phyloP scores from a whole-genome alignment of 2,888 invertebrate genomes.

The Gastracanthus pulcherrimus region DNA sequence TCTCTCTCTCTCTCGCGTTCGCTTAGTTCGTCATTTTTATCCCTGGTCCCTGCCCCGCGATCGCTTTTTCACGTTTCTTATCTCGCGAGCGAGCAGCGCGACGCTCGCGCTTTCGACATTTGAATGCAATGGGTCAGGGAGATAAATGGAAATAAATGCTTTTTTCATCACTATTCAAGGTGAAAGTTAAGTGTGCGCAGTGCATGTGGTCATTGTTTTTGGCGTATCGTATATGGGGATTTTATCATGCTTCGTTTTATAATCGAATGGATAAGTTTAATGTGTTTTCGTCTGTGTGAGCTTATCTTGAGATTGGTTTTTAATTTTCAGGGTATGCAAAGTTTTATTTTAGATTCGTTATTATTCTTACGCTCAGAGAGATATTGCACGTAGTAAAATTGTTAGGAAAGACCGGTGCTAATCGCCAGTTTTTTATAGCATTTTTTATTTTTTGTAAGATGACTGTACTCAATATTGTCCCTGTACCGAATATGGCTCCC shows the following conservation, averaged over 20 bases:
- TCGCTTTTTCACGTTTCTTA: neutral
- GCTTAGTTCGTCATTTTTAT: neutral
- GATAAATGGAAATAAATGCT: neutral
- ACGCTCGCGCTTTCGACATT: too few species aligned
- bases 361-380: too few species aligned
- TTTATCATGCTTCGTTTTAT: neutral
- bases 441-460: too few species aligned
- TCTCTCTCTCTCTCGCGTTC: conserved; percentile 7
- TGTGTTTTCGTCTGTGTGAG: neutral
- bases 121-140: neutral
- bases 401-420: too few species aligned
- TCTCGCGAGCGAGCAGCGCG: neutral
- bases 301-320: neutral
- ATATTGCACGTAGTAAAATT: too few species aligned
- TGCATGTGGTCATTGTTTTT: neutral
- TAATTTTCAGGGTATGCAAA: neutral
- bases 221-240: neutral
- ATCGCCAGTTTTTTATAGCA: too few species aligned
- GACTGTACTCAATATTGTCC: too few species aligned
- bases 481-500: too few species aligned
- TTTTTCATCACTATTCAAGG: neutral
- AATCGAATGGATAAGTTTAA: neutral
- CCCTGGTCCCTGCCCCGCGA: neutral
- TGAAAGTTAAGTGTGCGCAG: neutral
- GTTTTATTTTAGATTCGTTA: neutral